Base-by-base conservation (phyloP, 2,888 invertebrate genomes). In the Aphodius sticticus region DNA sequence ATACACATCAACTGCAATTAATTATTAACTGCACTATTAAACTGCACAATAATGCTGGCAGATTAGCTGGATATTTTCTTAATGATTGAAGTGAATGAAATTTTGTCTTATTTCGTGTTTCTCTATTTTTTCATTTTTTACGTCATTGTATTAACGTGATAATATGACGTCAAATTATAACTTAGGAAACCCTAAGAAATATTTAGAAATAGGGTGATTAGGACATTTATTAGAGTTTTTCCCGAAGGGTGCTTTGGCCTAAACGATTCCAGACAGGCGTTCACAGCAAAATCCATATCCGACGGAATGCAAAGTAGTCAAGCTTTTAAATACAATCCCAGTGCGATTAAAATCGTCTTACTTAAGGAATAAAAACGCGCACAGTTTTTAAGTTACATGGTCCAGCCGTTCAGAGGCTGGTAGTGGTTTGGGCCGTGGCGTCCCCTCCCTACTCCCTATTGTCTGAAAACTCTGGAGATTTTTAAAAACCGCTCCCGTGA, bases 331-430 rank as follows among this genome's bases (percentile, higher is more conserved):
- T 80, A 79, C 71, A 77, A 69, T 78, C 78, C 79, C 79, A 81
- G 72, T 16, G 81, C 80, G 87, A 85, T 85, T 87, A 85, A 86
- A 79, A 79, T 79, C 79, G 79, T 76, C 79, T 79, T 79, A 79
- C 53, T 53, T 53, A 53, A 53, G 53, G 53, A 53, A 53, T 53
- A 53, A 53, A 53, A 53, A 53, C 53, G 53, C 53, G 53, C 53
- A 53, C 53, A 53, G 9, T 53, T 53, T 79, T 79, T 76, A 79
- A 76, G 53, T 53, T 53, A 53, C 53, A 9, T 53, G 53, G 7
- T 53, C 53, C 53, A 12, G 53, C 12, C 53, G 53, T 53, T 53
- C 53, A 12, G 12, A 12, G 53, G 53, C 53, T 53, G 53, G 53
- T 53, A 53, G 53, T 53, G 53, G 26, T 53, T 53, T 53, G 12